Evolutionary conservation across 1,140 invertebrate species (phyloP), one percentile per base, ranked within the genome.

Genomic region (Anadara kagoshimensis): DNA sequence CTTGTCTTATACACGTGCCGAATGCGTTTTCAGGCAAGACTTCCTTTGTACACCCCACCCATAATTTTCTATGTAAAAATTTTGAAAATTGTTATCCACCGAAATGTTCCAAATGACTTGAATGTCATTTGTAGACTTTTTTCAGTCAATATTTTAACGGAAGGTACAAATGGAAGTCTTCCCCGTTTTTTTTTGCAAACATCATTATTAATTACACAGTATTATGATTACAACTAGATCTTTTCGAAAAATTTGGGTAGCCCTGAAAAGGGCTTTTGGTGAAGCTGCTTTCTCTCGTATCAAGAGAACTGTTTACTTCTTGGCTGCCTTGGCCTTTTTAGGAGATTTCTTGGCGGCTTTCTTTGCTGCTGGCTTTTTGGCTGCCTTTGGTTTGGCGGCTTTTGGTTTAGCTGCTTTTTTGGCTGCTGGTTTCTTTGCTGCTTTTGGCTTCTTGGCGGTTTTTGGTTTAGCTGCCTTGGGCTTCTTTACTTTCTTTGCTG

Each of bases 321-420:
- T 49, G n/a, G 47, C 47, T 49, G 47, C 47, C 75, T 22, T 69
- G 14, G n/a, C 26, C n/a, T 57, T 57, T 29, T 24, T 29, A 12
- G n/a, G n/a, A 2, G 54, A 14, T 22, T 57, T 57, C 20, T 74
- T 79, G 16, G 77, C 53, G 18, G 68, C 65, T 11, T 59, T 62
- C 26, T 71, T 80, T 64, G 86, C 86, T n/a, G 69, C 26, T 44
- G 59, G 44, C n/a, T 74, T 78, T 24, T 47, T 7, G 20, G 57
- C 59, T 8, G 62, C n/a, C 59, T 76, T 76, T 29, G 68, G 20
- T 12, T 61, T 20, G 43, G 47, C 47, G 14, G 77, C 75, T 22
- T 44, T 57, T 53, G 53, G 53, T 20, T 59, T 41, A 56, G 68
- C 69, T 24, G 20, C 41, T 26, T 65, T 43, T 36, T 22, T 41